Evolutionary conservation across 2,797 vertebrate genomes (phyloP).

Genomic region (Peromyscus eremicus): DNA sequence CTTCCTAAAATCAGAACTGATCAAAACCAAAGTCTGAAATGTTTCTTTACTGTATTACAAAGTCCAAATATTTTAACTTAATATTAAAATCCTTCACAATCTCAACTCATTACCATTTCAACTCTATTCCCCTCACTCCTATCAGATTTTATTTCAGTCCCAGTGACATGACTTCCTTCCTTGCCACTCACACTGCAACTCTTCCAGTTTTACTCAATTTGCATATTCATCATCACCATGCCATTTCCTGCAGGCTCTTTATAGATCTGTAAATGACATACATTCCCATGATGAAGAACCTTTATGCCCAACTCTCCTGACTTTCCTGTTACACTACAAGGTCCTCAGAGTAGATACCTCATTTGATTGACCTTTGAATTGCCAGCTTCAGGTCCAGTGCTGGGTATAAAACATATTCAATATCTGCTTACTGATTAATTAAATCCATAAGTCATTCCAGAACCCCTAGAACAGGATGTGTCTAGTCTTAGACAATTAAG

Average conservation of each 20-base stretch:
- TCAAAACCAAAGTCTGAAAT: neutral
- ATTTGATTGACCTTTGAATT: neutral
- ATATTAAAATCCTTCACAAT: neutral
- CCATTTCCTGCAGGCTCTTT: neutral
- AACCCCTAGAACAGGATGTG: neutral
- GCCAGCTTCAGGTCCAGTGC: neutral
- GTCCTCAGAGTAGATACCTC: neutral
- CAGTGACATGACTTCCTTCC: neutral
- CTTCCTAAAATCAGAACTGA: slow-evolving; percentile 37
- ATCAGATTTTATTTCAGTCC: neutral
- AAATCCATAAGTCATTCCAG: neutral
- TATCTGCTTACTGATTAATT: neutral
- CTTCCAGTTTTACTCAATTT: neutral
- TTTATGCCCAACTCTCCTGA: neutral
- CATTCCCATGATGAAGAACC: neutral
- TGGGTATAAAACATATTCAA: neutral
- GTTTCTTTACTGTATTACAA: neutral
- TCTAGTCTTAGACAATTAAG: neutral
- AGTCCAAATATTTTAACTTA: neutral
- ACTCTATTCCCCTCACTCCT: neutral
- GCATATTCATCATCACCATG: neutral
- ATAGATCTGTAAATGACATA: neutral
- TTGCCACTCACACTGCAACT: neutral
- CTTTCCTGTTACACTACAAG: neutral
- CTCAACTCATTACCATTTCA: neutral